phyloP scores from a whole-genome alignment of 2,888 invertebrate species.

The Cistogaster globosa region DNA sequence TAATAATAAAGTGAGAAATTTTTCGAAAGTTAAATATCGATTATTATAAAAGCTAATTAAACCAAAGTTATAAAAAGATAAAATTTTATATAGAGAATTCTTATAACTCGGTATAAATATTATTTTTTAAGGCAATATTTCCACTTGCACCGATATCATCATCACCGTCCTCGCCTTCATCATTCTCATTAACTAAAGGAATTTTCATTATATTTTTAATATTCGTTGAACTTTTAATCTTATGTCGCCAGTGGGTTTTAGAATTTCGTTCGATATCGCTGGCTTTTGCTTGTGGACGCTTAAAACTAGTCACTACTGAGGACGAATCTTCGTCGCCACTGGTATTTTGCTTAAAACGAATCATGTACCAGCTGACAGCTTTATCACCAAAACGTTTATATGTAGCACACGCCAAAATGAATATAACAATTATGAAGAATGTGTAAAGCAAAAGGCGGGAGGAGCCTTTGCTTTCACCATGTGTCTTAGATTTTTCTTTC shows the following conservation, averaged over 20 bases:
- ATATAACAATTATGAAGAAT: slow-evolving; percentile 38
- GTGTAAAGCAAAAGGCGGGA: slow-evolving; percentile 31
- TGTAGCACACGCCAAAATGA: slow-evolving; percentile 27
- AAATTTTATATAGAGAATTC: no score
- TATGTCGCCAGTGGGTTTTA: slow-evolving; percentile 13
- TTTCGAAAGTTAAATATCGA: no score
- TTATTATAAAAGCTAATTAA: no score
- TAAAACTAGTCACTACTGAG: slow-evolving; percentile 43
- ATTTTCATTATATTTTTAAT: slow-evolving; percentile 33
- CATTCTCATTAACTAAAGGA: slow-evolving; percentile 49
- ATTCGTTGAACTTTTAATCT: slow-evolving; percentile 6
- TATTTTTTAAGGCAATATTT: slow-evolving; percentile 56
- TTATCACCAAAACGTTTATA: slow-evolving; percentile 53
- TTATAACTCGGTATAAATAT: slow-evolving; percentile 60
- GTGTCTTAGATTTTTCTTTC: slow-evolving; percentile 17
- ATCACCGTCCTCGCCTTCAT: slow-evolving; percentile 47
- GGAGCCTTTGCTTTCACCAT: slow-evolving; percentile 18
- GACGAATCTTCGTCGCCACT: slow-evolving; percentile 26
- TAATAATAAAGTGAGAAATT: no score
- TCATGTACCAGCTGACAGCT: slow-evolving; percentile 56
- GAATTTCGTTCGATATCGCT: neutral
- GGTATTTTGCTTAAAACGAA: slow-evolving; percentile 41
- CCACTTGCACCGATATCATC: slow-evolving; percentile 45
- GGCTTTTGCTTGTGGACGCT: neutral
- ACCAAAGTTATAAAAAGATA: neutral